Percentiles rank a stretch among this genome's conserved stretches.
These are phyloP conservation scores for Ichneumoninae sp. DNA, from an alignment of 2,888 invertebrate genomes.

Conservation along the genomic window DNA sequence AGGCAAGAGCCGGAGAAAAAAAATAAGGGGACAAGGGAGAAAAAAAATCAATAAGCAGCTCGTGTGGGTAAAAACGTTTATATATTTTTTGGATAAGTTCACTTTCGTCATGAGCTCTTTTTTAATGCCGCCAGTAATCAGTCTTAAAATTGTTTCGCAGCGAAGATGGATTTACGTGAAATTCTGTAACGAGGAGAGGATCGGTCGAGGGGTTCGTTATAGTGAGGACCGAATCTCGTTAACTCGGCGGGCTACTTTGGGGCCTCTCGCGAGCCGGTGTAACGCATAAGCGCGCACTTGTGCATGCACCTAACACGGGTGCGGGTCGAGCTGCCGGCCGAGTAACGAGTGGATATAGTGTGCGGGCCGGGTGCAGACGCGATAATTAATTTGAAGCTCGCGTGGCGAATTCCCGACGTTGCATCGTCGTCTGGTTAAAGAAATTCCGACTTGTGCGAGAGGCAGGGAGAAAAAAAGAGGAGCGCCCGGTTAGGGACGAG, in stretches of 20 bases:
- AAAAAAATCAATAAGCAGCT: not conserved
- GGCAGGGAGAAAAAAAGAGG: not conserved
- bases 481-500: not conserved
- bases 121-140: not conserved
- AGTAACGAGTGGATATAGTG: slow-evolving; percentile 20
- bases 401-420: slow-evolving; percentile 44
- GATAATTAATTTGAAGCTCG: slow-evolving; percentile 57
- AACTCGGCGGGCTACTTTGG: slow-evolving; percentile 31
- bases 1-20: not conserved
- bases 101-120: not conserved
- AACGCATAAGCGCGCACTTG: not conserved
- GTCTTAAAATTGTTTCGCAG: not conserved
- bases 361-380: slow-evolving; percentile 28
- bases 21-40: not conserved
- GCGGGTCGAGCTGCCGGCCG: slow-evolving; percentile 25
- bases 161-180: not conserved
- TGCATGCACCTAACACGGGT: not conserved
- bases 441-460: slow-evolving; percentile 33
- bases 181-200: not conserved
- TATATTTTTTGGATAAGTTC: not conserved
- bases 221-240: slow-evolving; percentile 33
- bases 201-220: slow-evolving; percentile 9
- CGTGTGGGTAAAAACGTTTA: not conserved
- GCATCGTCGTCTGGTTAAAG: slow-evolving; percentile 36
- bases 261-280: not conserved